Base-by-base conservation (phyloP, 2,797 vertebrate species). In the Macroramphosus scolopax region DNA sequence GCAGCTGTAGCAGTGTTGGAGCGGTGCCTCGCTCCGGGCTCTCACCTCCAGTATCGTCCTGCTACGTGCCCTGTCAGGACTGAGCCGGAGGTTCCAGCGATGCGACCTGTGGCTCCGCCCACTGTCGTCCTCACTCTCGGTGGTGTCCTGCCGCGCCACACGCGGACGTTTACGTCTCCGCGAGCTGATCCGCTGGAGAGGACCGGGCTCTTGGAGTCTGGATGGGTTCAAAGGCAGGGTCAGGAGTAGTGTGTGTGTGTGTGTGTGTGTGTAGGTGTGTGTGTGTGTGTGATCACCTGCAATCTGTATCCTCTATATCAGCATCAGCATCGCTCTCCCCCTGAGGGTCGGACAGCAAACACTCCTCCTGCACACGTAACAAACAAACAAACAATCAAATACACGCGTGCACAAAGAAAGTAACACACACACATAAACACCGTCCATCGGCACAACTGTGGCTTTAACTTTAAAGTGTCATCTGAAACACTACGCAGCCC, bases 251-350 rank as follows among this genome's bases (percentile, higher is more conserved):
- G 12, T 24, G n/a, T 20, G 37, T 4, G 14, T 18, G 10, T 9
- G n/a, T n/a, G n/a, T n/a, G n/a, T 14, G 31, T 12, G 15, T 16
- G 14, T 33, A 2, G 26, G 8, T 8, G 9, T 6, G 12, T 24
- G 15, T 24, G 40, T 17, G 10, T n/a, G 31, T 12, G 15, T 16
- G 14, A 15, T 33, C 37, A 51, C 90, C 90, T 89, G 87, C 83
- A 83, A 46, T 91, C 90, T 28, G 88, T 89, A 36, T 91, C 90
- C 64, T 91, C 90, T 15, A 91, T 88, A 33, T 91, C 90, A 30
- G 90, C 90, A 15, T 91, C 90, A 9, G 89, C 90, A 15, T 91
- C 90, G 6, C 90, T 91, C 50, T 91, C 89, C 25, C 89, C 88
- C 82, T 88, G 89, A 75, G 87, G 88, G 68, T 89, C 88, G 1